Evolutionary conservation across 1,140 invertebrate species (phyloP).

Genomic region (Drosophila eugracilis): DNA sequence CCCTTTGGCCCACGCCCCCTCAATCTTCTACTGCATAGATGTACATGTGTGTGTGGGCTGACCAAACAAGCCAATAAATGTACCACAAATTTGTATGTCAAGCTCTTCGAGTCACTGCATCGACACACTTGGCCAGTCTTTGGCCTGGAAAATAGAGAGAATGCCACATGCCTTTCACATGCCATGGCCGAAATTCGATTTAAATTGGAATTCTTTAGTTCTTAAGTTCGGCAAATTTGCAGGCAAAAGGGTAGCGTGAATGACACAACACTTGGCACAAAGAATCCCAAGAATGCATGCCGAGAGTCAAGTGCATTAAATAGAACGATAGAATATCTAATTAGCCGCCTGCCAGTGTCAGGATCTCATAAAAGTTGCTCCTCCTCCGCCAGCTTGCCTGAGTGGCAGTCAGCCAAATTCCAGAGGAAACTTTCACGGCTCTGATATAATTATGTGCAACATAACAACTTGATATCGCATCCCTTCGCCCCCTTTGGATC

Average conservation of each 20-base stretch:
- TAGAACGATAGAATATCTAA: conserved; percentile 58
- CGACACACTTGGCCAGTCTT: conserved; percentile 69
- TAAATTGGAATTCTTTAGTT: conserved; percentile 77
- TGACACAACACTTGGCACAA: conserved; percentile 15
- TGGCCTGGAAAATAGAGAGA: conserved; percentile 50
- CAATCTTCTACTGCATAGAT: not conserved
- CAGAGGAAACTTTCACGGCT: conserved; percentile 53
- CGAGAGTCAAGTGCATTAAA: conserved; percentile 42
- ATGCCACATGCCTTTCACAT: conserved; percentile 68
- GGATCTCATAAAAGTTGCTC: conserved; percentile 71
- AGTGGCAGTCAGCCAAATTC: conserved; percentile 62
- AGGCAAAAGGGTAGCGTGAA: not conserved
- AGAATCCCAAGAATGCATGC: conserved; percentile 27
- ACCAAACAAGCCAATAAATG: conserved; percentile 82
- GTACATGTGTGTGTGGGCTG: conserved; percentile 28
- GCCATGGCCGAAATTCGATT: conserved; percentile 76
- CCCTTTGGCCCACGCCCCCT: conserved; percentile 5
- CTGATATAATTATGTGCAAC: conserved; percentile 73
- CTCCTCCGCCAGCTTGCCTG: conserved; percentile 27
- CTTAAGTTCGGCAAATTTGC: conserved; percentile 19
- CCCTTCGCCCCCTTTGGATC: not conserved
- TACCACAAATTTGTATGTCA: conserved; percentile 82
- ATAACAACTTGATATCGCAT: conserved; percentile 41
- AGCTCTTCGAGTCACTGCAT: conserved; percentile 69
- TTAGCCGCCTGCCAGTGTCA: conserved; percentile 62